Evolutionary conservation across 2,113 vertebrate genomes (phyloP).

Genomic region (Elaphurus davidianus): DNA sequence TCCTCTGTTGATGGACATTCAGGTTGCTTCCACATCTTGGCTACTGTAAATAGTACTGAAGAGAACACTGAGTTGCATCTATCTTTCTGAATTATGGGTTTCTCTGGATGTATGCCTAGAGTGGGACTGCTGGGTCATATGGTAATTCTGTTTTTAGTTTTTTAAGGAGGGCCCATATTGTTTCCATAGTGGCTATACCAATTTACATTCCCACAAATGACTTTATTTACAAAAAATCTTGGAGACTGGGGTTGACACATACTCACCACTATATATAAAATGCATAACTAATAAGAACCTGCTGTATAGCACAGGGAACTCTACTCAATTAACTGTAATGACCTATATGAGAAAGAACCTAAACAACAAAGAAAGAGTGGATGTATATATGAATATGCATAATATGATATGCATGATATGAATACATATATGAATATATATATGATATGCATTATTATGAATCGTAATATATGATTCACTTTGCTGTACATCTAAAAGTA

Average conservation of each 20-base stretch:
- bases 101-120: neutral
- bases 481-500: neutral
- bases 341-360: neutral
- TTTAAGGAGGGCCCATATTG: neutral
- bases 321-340: neutral
- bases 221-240: neutral
- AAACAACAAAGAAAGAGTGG: neutral
- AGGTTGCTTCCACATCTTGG: neutral
- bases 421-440: no score
- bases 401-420: no score
- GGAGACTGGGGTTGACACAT: neutral
- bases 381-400: neutral
- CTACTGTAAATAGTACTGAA: neutral
- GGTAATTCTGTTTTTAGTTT: neutral
- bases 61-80: neutral
- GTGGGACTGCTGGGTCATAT: neutral
- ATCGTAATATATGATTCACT: neutral
- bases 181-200: neutral
- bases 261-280: neutral
- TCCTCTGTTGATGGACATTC: neutral
- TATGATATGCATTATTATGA: no score
- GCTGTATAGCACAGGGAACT: neutral
- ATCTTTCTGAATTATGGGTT: neutral
- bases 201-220: neutral
- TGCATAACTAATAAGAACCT: neutral